phyloP scores from a whole-genome alignment of 2,797 vertebrate genomes.

The Amblyraja radiata region DNA sequence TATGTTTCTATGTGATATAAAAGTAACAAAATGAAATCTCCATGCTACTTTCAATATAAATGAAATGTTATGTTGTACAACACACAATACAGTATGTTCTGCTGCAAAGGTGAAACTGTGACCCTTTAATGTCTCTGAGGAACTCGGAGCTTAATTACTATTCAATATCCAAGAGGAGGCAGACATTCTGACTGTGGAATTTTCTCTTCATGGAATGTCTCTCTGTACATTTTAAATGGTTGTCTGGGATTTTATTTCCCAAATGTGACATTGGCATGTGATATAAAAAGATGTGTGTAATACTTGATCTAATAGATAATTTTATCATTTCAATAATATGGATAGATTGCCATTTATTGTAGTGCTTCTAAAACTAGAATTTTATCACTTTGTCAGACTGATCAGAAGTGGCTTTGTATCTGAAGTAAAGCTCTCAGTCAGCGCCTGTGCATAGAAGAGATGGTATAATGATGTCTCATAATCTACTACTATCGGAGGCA shows the following conservation, averaged over 20 bases:
- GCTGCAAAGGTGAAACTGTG: background rate
- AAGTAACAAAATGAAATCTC: background rate
- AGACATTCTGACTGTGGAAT: slow-evolving; percentile 5
- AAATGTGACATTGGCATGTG: background rate
- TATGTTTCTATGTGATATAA: no score
- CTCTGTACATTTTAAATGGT: background rate
- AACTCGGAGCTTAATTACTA: background rate
- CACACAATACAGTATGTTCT: background rate
- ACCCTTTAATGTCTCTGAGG: background rate
- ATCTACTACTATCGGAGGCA: background rate
- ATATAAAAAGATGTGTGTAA: background rate
- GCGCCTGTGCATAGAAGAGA: background rate
- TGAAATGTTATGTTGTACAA: background rate
- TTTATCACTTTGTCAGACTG: background rate
- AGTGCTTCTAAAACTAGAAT: background rate
- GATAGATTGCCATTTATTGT: background rate
- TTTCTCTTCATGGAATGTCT: background rate
- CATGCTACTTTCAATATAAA: background rate
- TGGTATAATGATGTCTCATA: background rate
- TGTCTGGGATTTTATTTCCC: background rate
- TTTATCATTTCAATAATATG: background rate
- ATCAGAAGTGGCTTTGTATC: background rate
- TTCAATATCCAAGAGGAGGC: background rate
- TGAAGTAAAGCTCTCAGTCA: background rate
- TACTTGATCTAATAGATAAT: background rate